A percentile compares a stretch with the other conserved stretches of the same genome.
Evolutionary conservation across 1,140 invertebrate genomes (phyloP).

Genomic region (Chlorops oryzae): DNA sequence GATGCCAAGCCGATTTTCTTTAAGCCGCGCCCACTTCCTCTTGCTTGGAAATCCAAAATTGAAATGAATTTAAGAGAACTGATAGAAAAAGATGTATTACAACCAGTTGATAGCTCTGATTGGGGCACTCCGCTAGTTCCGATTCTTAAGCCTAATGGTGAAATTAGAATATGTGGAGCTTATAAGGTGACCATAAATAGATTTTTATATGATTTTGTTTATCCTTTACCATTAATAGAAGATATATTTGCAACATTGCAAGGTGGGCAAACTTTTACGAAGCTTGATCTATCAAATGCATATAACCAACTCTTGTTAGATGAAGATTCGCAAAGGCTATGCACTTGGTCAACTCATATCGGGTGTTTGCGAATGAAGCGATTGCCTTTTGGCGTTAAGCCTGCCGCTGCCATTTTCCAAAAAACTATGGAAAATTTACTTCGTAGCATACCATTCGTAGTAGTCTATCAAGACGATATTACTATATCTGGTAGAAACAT

Average conservation of each 20-base stretch:
- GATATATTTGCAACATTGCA: constrained; percentile 32
- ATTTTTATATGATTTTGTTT: constrained; percentile 33
- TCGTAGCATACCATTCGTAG: constrained; percentile 18
- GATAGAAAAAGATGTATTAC: constrained; percentile 15
- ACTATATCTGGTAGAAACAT: constrained; percentile 26
- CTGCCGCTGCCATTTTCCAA: constrained; percentile 46
- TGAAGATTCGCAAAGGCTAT: constrained; percentile 25
- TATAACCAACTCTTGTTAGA: constrained; percentile 36
- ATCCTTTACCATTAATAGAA: constrained; percentile 32
- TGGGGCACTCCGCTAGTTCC: constrained; percentile 30
- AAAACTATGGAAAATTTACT: constrained; percentile 42
- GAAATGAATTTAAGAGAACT: constrained; percentile 21
- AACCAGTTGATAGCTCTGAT: constrained; percentile 15
- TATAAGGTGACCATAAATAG: constrained; percentile 45
- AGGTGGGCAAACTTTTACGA: constrained; percentile 27
- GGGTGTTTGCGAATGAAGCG: constrained; percentile 30
- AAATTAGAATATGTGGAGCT: constrained; percentile 43
- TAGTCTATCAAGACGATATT: constrained; percentile 43
- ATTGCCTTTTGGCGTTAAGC: constrained; percentile 23
- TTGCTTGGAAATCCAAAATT: constrained; percentile 21
- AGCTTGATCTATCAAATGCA: constrained; percentile 43
- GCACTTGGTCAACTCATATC: constrained; percentile 22
- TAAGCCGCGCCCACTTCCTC: constrained; percentile 25
- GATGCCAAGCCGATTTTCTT: constrained; percentile 29
- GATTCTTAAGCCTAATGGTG: constrained; percentile 21